A percentile compares a stretch with the other conserved stretches of the same genome.
phyloP scores from a whole-genome alignment of 2,888 invertebrate genomes.

The Xanthorhoe designata region DNA sequence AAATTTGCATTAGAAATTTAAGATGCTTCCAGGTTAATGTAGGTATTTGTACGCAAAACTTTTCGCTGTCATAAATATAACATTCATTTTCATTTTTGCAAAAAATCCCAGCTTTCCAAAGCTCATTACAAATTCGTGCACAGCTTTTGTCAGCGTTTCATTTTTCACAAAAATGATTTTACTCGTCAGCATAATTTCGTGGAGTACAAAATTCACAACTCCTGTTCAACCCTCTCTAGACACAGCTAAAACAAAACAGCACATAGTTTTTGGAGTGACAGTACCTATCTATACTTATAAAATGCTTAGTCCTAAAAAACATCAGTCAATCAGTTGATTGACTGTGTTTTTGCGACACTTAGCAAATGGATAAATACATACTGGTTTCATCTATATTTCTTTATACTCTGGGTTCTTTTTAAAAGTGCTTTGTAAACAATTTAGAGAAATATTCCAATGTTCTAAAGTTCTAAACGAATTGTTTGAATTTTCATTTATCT shows the following conservation, averaged over 20 bases:
- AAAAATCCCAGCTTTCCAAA: constrained; percentile 8
- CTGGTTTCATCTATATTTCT: too few relatives aligned
- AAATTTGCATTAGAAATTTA: too few relatives aligned
- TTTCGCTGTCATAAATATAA: background rate
- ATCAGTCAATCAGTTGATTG: too few relatives aligned
- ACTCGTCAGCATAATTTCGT: constrained; percentile 34
- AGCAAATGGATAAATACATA: too few relatives aligned
- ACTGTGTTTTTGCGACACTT: too few relatives aligned
- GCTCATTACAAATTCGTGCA: constrained; percentile 21
- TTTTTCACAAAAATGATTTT: constrained; percentile 30
- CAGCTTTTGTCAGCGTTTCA: constrained; percentile 27
- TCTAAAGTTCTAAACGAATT: background rate
- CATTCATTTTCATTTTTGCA: constrained; percentile 2
- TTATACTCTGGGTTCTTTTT: too few relatives aligned
- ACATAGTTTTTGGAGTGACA: background rate
- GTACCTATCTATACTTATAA: background rate
- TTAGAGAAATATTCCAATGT: too few relatives aligned
- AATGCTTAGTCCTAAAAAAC: too few relatives aligned
- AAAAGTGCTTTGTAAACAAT: too few relatives aligned
- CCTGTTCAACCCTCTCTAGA: constrained; percentile 22
- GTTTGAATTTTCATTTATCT: background rate
- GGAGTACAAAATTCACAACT: constrained; percentile 31
- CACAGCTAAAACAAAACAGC: constrained; percentile 8
- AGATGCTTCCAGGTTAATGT: too few relatives aligned
- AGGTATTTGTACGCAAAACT: too few relatives aligned